Evolutionary conservation across 2,113 vertebrate genomes (phyloP).

Genomic region (Condylura cristata): DNA sequence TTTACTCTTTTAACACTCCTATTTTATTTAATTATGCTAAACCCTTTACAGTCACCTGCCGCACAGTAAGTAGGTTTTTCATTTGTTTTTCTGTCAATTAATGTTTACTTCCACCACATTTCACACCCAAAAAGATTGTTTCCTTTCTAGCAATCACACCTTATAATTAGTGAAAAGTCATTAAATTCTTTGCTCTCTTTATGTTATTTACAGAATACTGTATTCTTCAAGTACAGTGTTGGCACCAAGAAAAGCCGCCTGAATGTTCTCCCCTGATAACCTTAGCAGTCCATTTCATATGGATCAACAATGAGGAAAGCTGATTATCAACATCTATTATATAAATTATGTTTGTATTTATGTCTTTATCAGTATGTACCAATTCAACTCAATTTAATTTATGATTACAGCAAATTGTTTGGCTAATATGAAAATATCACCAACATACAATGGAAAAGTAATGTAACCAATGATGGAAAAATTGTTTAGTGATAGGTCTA

Average conservation of each 20-base stretch:
- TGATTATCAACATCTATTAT: not conserved
- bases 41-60: not conserved
- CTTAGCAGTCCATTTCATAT: not conserved
- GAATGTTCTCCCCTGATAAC: not conserved
- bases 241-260: not conserved
- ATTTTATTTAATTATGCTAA: constrained; percentile 12
- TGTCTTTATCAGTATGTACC: not conserved
- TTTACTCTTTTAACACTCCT: not conserved
- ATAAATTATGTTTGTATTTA: no score
- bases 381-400: constrained; percentile 13
- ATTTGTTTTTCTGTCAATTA: not conserved
- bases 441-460: constrained; percentile 25
- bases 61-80: not conserved
- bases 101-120: not conserved
- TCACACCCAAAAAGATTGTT: not conserved
- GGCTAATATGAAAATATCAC: not conserved
- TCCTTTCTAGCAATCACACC: constrained; percentile 28
- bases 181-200: constrained; percentile 26
- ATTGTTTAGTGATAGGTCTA: not conserved
- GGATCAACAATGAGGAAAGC: constrained; percentile 29
- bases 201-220: constrained; percentile 15
- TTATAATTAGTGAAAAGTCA: constrained; percentile 28
- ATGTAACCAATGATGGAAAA: not conserved
- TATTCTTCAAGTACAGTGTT: constrained; percentile 25
- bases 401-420: constrained; percentile 28